Percentiles rank a stretch among this genome's conserved stretches.
These are phyloP conservation scores for Bufo gargarizans DNA, from an alignment of 2,113 vertebrate genomes.

Conservation along the genomic window DNA sequence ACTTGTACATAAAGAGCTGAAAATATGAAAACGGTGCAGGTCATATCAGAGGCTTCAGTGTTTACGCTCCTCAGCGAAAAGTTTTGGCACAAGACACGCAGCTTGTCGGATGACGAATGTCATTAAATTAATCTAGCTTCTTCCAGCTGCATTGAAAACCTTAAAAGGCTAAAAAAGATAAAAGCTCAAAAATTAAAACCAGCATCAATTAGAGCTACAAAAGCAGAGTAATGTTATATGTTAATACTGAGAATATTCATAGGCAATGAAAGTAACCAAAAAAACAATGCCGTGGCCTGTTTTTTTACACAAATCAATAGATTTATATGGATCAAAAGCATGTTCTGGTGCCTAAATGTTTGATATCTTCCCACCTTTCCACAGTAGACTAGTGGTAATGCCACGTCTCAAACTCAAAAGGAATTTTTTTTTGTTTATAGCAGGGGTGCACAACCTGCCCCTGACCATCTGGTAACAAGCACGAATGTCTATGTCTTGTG, in stretches of 20 bases:
- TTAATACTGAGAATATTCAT: neutral
- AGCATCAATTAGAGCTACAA: neutral
- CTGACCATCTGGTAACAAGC: too few species aligned
- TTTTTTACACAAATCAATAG: neutral
- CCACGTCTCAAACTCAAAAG: too few species aligned
- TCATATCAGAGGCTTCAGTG: neutral
- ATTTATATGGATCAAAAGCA: neutral
- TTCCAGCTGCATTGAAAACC: neutral
- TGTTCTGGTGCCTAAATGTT: neutral
- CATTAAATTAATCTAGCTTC: conserved; percentile 9
- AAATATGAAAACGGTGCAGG: neutral
- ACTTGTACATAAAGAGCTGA: neutral
- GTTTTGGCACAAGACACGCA: conserved; percentile 8
- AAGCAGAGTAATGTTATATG: neutral
- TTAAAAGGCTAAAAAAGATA: conserved; percentile 37
- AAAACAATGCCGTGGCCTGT: neutral
- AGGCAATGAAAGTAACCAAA: neutral
- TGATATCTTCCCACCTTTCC: too few species aligned
- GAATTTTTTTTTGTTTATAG: too few species aligned
- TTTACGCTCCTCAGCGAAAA: conserved; percentile 11
- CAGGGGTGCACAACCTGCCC: too few species aligned
- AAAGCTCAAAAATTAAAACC: neutral
- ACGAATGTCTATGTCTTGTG: too few species aligned
- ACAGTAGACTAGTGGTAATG: too few species aligned
- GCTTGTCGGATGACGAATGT: neutral